These are phyloP conservation scores for Sinocyclocheilus rhinocerous DNA, from an alignment of 2,113 vertebrate genomes.

Conservation along the genomic window DNA sequence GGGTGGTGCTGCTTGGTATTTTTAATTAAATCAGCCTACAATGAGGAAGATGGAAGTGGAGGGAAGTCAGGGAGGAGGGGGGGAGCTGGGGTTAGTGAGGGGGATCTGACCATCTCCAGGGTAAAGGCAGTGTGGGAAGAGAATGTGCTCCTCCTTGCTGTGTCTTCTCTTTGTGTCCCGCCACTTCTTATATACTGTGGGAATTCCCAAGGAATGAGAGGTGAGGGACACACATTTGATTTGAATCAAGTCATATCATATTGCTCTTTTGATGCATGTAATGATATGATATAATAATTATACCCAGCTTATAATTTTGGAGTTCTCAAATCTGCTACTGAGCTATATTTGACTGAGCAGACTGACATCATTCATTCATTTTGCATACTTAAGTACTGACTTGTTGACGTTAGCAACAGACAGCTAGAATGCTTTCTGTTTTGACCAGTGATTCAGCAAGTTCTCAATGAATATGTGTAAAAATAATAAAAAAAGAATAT, in stretches of 20 bases:
- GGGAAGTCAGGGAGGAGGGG: conserved; percentile 40
- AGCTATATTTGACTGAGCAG: not conserved
- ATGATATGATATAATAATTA: conserved; percentile 4
- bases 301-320: not conserved
- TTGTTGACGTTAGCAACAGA: not conserved
- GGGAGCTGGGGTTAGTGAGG: conserved; percentile 45
- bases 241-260: conserved; percentile 29
- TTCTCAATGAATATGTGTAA: not conserved
- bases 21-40: conserved; percentile 89
- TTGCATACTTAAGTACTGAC: not conserved
- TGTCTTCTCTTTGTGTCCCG: conserved; percentile 86
- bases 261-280: not conserved
- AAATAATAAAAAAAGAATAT: not conserved
- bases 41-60: conserved; percentile 60
- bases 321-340: not conserved
- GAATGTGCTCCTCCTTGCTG: conserved; percentile 93
- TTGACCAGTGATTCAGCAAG: not conserved
- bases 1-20: conserved; percentile 68
- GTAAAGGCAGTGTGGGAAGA: conserved; percentile 95
- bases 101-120: conserved; percentile 81
- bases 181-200: conserved; percentile 90
- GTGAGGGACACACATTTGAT: conserved; percentile 69
- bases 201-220: conserved; percentile 78
- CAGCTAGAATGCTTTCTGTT: not conserved
- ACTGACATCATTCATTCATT: not conserved